Conservation (phyloP, 2,113 vertebrate species). For the Oncorhynchus masou region DNA sequence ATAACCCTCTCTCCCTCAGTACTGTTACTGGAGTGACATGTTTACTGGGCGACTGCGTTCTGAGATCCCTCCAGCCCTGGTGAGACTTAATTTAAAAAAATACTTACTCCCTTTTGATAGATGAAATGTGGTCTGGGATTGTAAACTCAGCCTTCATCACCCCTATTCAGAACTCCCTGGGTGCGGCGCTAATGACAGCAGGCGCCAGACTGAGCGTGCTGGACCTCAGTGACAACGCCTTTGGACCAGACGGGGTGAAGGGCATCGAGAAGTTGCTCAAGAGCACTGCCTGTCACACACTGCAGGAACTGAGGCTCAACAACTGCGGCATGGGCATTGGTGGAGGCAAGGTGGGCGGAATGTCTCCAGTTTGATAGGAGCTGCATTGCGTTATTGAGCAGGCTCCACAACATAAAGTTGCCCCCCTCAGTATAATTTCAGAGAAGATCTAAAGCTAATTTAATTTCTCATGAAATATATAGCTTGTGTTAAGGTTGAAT, state of each 20-base stretch:
- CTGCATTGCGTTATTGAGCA: neutral
- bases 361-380: neutral
- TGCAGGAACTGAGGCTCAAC: conserved; percentile 91
- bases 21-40: conserved; percentile 98
- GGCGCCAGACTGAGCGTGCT: conserved; percentile 86
- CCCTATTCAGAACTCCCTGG: conserved; percentile 81
- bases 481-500: neutral
- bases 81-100: conserved; percentile 58
- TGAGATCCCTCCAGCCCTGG: conserved; percentile 95
- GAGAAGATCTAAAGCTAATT: neutral
- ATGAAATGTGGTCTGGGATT: neutral
- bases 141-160: neutral
- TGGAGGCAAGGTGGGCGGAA: conserved; percentile 86
- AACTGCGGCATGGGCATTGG: conserved; percentile 98
- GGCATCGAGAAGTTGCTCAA: conserved; percentile 90
- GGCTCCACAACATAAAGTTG: neutral
- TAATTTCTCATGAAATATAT: neutral
- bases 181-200: conserved; percentile 85
- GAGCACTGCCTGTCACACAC: conserved; percentile 83
- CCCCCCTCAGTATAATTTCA: neutral
- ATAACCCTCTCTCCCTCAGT: conserved; percentile 60
- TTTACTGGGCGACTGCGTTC: conserved; percentile 93
- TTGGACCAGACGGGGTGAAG: conserved; percentile 93
- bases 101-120: neutral
- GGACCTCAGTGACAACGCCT: conserved; percentile 97